Evolutionary conservation across 2,888 invertebrate species (phyloP).

Genomic region (Pteria penguin): DNA sequence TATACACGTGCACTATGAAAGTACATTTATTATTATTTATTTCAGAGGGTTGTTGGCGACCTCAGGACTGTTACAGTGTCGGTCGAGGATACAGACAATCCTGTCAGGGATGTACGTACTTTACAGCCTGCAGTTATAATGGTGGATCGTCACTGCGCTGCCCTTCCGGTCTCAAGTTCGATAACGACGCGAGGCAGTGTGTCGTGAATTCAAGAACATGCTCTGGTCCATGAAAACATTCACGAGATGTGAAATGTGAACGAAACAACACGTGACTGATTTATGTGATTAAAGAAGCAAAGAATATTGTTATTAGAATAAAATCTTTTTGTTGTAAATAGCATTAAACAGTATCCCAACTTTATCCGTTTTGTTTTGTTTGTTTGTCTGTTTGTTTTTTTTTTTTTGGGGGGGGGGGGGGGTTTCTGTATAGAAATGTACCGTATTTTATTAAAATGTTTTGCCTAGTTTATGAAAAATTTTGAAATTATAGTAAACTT

Average conservation of each 20-base stretch:
- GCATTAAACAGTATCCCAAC: too few species aligned
- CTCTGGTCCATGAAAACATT: neutral
- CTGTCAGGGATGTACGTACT: constrained; percentile 58
- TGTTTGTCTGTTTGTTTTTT: too few species aligned
- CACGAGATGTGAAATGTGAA: neutral
- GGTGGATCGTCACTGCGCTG: constrained; percentile 53
- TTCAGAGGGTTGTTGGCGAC: constrained; percentile 53
- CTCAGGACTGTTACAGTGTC: neutral
- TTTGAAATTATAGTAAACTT: too few species aligned
- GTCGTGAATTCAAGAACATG: constrained; percentile 59
- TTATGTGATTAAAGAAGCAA: too few species aligned
- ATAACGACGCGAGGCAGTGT: constrained; percentile 59
- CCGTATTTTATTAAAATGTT: too few species aligned
- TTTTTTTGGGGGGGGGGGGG: too few species aligned
- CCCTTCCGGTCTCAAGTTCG: constrained; percentile 57
- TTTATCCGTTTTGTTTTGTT: too few species aligned
- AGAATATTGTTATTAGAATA: too few species aligned
- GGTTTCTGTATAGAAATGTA: too few species aligned
- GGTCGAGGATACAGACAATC: constrained; percentile 60
- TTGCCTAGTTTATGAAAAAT: too few species aligned
- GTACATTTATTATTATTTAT: neutral
- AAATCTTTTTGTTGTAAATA: too few species aligned
- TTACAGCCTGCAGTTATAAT: constrained; percentile 57
- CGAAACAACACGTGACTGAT: too few species aligned
- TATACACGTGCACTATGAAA: neutral